Evolutionary conservation across 2,113 vertebrate species (phyloP).

Genomic region (Sceloporus tristichus): DNA sequence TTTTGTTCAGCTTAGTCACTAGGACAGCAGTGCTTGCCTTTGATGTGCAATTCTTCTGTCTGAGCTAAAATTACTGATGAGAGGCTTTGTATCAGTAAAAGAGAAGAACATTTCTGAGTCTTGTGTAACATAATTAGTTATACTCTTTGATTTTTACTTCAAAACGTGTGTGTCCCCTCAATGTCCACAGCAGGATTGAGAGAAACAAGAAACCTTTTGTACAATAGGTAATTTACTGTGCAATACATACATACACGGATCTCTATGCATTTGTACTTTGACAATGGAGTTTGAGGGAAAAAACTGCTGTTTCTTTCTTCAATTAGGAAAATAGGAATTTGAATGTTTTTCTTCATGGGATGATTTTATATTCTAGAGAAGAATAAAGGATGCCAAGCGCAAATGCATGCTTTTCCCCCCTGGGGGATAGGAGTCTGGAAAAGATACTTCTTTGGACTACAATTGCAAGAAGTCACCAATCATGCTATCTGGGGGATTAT

Average conservation of each 20-base stretch:
- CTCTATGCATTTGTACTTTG: conserved; percentile 13
- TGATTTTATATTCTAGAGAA: conserved; percentile 14
- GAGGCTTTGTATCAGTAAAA: conserved; percentile 37
- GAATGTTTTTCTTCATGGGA: conserved; percentile 30
- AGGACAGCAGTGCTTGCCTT: conserved; percentile 53
- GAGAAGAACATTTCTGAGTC: conserved; percentile 51
- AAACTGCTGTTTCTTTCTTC: not conserved
- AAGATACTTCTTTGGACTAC: not conserved
- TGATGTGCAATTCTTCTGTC: conserved; percentile 57
- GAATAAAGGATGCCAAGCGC: conserved; percentile 11
- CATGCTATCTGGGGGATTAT: too few species aligned
- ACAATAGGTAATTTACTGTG: conserved; percentile 1
- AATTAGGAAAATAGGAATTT: conserved; percentile 10
- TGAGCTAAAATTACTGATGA: conserved; percentile 66
- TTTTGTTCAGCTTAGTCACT: conserved; percentile 56
- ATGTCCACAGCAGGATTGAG: conserved; percentile 16
- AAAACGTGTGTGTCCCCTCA: conserved; percentile 18
- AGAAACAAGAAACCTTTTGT: conserved; percentile 7
- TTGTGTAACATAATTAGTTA: conserved; percentile 61
- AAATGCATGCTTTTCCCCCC: not conserved
- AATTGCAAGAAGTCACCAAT: not conserved
- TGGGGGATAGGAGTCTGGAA: not conserved
- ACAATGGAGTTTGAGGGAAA: conserved; percentile 26
- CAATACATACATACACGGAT: not conserved
- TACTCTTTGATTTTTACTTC: conserved; percentile 39